Conservation (phyloP, 2,888 invertebrate species). For the Athalia circularis region DNA sequence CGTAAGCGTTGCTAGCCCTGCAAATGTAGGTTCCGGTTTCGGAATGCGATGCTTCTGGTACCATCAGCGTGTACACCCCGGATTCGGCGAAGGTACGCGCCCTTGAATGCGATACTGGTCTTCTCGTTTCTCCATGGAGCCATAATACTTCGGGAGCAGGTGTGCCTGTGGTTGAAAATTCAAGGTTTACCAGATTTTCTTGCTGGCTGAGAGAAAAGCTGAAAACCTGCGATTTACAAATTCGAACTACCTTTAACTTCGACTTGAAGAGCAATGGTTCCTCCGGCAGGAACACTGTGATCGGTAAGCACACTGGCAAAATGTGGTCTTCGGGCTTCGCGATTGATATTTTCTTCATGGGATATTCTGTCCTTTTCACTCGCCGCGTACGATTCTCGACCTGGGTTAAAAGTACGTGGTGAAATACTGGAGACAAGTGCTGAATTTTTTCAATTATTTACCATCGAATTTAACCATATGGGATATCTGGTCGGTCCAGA, state of each 20-base stretch:
- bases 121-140: slow-evolving; percentile 79
- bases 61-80: slow-evolving; percentile 84
- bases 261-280: slow-evolving; percentile 88
- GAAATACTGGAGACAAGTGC: not conserved
- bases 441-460: slow-evolving; percentile 59
- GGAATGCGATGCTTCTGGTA: slow-evolving; percentile 83
- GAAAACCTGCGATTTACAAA: slow-evolving; percentile 61
- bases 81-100: slow-evolving; percentile 82
- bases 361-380: slow-evolving; percentile 52
- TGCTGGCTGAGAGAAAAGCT: not conserved
- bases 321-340: slow-evolving; percentile 80
- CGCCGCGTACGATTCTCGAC: slow-evolving; percentile 50
- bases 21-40: slow-evolving; percentile 84
- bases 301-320: slow-evolving; percentile 83
- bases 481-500: slow-evolving; percentile 84
- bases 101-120: slow-evolving; percentile 77
- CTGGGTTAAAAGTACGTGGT: slow-evolving; percentile 43
- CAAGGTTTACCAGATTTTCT: not conserved
- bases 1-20: slow-evolving; percentile 84
- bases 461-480: slow-evolving; percentile 84
- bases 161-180: slow-evolving; percentile 65
- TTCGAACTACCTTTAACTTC: slow-evolving; percentile 80
- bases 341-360: slow-evolving; percentile 39
- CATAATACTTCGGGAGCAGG: slow-evolving; percentile 84
- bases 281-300: slow-evolving; percentile 84